Evolutionary conservation across 2,113 vertebrate species (phyloP).

Genomic region (Colius striatus): DNA sequence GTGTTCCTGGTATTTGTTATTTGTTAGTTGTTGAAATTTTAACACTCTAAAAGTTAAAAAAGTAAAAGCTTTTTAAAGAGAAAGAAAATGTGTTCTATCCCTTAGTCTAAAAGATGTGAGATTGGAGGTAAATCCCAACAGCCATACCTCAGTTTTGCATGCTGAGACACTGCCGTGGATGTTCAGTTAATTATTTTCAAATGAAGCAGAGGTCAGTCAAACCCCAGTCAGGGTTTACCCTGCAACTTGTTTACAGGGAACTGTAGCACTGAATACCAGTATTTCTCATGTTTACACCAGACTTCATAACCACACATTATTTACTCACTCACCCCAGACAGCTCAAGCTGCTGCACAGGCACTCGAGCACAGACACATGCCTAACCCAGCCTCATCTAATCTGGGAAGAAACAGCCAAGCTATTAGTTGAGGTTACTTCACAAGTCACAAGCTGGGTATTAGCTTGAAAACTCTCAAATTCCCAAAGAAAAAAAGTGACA

Average conservation of each 20-base stretch:
- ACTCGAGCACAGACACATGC: rapidly evolving
- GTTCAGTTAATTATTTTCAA: not conserved
- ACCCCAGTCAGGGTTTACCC: not conserved
- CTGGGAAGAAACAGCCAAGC: not conserved
- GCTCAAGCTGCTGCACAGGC: not conserved
- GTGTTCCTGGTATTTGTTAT: not conserved
- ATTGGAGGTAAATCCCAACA: not conserved
- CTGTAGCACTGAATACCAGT: not conserved
- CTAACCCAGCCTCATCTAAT: not conserved
- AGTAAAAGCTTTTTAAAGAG: not conserved
- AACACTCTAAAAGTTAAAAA: too few species aligned
- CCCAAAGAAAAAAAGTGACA: constrained; percentile 5
- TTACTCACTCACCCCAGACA: not conserved
- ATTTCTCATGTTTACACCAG: not conserved
- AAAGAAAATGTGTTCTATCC: not conserved
- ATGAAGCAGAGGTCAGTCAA: not conserved
- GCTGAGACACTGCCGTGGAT: not conserved
- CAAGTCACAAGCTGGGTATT: not conserved
- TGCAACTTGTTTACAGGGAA: not conserved
- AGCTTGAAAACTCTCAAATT: constrained; percentile 29
- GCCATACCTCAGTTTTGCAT: not conserved
- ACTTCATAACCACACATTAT: not conserved
- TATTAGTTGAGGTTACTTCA: not conserved
- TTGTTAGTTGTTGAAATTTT: not conserved
- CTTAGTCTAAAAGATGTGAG: not conserved